Conservation (phyloP, 2,888 invertebrate species). For the Actias luna region DNA sequence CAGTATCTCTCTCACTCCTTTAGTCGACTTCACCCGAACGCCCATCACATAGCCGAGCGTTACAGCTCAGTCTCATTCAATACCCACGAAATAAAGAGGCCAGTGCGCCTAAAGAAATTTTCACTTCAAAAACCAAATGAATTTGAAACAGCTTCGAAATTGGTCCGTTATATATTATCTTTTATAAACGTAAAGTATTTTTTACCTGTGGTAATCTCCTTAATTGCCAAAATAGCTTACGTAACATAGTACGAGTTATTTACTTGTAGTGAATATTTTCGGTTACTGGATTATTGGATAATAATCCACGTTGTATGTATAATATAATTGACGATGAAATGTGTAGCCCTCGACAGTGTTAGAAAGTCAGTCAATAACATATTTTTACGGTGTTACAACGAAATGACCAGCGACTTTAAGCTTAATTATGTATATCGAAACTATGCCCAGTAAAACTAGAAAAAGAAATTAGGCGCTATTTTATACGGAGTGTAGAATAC, state of each 20-base stretch:
- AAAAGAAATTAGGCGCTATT: constrained; percentile 54
- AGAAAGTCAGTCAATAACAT: neutral
- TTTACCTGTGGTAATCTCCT: constrained; percentile 79
- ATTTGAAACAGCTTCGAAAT: neutral
- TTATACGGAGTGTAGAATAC: constrained; percentile 32
- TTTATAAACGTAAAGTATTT: constrained; percentile 34
- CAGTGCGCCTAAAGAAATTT: too few species aligned
- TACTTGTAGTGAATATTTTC: constrained; percentile 16
- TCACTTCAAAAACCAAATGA: too few species aligned
- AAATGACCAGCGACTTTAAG: constrained; percentile 30
- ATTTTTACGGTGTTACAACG: constrained; percentile 8
- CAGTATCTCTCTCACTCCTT: too few species aligned
- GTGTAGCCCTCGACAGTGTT: neutral
- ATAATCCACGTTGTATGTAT: neutral
- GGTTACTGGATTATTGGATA: neutral
- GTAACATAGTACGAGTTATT: constrained; percentile 31
- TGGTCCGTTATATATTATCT: neutral
- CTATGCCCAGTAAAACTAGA: neutral
- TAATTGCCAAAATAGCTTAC: constrained; percentile 79
- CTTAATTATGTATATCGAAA: neutral
- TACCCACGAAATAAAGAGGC: too few species aligned
- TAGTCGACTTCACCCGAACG: too few species aligned
- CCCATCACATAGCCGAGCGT: too few species aligned
- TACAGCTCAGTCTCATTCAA: too few species aligned
- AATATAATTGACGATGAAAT: neutral